Conservation (phyloP, 2,113 vertebrate species). For the Hippocampus guttulatus region DNA sequence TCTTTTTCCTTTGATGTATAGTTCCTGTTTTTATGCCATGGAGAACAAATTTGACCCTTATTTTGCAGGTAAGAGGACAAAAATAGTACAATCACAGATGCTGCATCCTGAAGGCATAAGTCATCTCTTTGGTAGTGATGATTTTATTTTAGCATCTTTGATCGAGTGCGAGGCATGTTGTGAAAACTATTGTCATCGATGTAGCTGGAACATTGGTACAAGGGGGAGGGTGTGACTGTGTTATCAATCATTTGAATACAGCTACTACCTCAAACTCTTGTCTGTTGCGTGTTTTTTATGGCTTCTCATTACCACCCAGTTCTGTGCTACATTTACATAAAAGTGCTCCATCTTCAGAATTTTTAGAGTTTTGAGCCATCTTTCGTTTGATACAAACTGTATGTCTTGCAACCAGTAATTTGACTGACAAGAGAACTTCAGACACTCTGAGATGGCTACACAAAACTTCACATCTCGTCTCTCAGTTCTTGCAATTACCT, state of each 20-base stretch:
- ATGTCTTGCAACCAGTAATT: no score
- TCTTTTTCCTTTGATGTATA: conserved; percentile 31
- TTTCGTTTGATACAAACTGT: no score
- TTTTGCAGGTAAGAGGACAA: conserved; percentile 18
- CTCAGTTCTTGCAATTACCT: no score
- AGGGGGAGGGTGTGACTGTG: conserved; percentile 58
- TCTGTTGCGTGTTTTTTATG: conserved; percentile 11
- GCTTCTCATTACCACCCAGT: not conserved
- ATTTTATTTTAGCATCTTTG: conserved; percentile 49
- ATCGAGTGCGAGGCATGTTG: conserved; percentile 47
- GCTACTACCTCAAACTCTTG: conserved; percentile 68
- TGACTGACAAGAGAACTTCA: no score
- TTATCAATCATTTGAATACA: conserved; percentile 75
- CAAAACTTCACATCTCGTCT: no score
- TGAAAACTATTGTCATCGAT: conserved; percentile 61
- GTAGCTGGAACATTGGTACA: conserved; percentile 67
- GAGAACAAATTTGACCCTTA: conserved; percentile 40
- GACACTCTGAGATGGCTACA: no score
- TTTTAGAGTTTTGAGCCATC: no score
- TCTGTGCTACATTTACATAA: not conserved
- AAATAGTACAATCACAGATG: conserved; percentile 26
- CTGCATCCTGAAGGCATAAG: conserved; percentile 48
- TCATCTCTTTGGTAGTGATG: conserved; percentile 38
- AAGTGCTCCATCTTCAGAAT: not conserved
- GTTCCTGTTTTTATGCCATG: conserved; percentile 41